Base-by-base conservation (phyloP, 2,797 vertebrate genomes). In the Distichodus sexfasciatus region DNA sequence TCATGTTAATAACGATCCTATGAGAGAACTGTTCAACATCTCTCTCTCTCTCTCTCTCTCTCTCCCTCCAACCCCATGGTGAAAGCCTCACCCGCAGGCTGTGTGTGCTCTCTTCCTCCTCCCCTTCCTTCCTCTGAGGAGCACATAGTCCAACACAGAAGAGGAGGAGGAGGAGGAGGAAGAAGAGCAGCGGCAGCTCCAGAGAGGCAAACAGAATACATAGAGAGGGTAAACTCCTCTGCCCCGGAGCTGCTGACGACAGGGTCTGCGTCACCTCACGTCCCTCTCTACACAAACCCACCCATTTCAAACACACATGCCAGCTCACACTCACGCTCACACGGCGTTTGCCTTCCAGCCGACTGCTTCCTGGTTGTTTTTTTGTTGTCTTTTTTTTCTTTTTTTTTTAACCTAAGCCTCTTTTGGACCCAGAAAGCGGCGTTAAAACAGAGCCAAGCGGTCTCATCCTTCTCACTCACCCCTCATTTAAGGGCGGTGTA, bases 161-260 rank as follows among this genome's bases (percentile, higher is more conserved):
- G 51, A 35, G 36, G 43, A 50, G 31, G 50, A 43, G 29, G 17
- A 9, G 38, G 70, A 10, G n/a, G 26, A 46, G 35, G n/a, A 50
- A 24, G 17, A 57, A 44, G 54, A 51, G 23, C 6, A 10, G 26
- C 15, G 11, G 31, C 28, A 2, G 6, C 17, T 21, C 44, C 3
- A 51, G 54, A 24, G 17, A 31, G 19, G 21, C n/a, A n/a, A n/a
- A n/a, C n/a, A n/a, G n/a, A n/a, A n/a, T n/a, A n/a, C n/a, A n/a
- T n/a, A n/a, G n/a, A n/a, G n/a, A n/a, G 38, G 40, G 29, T 66
- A 46, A 61, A 67, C 57, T 48, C 33, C 35, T 66, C 50, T 57
- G 61, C 53, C 43, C 64, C 65, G 55, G 62, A 63, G 70, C 40
- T 76, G 76, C 73, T 73, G 69, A 78, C 71, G 65, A 76, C 74